phyloP scores from a whole-genome alignment of 2,797 vertebrate species.

The Salmo trutta region DNA sequence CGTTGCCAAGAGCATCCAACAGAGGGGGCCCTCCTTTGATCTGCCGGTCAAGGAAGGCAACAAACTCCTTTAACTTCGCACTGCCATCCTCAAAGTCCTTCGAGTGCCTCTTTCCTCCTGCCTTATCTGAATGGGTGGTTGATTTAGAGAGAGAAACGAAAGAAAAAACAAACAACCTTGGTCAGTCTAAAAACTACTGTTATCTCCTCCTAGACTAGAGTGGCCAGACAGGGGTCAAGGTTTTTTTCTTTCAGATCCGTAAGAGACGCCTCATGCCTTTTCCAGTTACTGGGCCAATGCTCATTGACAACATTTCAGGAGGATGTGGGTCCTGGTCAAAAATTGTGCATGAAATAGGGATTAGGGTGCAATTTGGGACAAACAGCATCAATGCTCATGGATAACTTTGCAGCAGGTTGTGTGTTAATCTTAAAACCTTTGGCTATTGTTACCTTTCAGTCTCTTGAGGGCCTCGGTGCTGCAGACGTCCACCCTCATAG shows the following conservation, averaged over 20 bases:
- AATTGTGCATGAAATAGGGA: neutral
- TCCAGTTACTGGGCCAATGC: neutral
- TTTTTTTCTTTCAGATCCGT: neutral
- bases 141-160: neutral
- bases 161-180: neutral
- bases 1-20: slow-evolving; percentile 86
- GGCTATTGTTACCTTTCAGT: slow-evolving; percentile 84
- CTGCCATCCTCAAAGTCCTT: slow-evolving; percentile 98
- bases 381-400: too few relatives aligned
- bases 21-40: slow-evolving; percentile 82
- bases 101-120: slow-evolving; percentile 95
- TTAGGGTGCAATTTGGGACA: neutral
- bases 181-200: neutral
- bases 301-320: neutral
- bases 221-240: neutral
- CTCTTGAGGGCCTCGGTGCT: slow-evolving; percentile 92
- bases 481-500: slow-evolving; percentile 95
- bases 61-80: slow-evolving; percentile 92
- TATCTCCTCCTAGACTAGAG: neutral
- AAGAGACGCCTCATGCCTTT: neutral
- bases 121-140: slow-evolving; percentile 84
- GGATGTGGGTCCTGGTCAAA: neutral
- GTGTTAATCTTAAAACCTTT: neutral
- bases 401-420: neutral
- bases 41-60: slow-evolving; percentile 88